Percentiles rank a stretch among this genome's conserved stretches.
phyloP scores from a whole-genome alignment of 30 jellyfish, hydroid and myxozoan genomes.

The Hydra vulgaris region DNA sequence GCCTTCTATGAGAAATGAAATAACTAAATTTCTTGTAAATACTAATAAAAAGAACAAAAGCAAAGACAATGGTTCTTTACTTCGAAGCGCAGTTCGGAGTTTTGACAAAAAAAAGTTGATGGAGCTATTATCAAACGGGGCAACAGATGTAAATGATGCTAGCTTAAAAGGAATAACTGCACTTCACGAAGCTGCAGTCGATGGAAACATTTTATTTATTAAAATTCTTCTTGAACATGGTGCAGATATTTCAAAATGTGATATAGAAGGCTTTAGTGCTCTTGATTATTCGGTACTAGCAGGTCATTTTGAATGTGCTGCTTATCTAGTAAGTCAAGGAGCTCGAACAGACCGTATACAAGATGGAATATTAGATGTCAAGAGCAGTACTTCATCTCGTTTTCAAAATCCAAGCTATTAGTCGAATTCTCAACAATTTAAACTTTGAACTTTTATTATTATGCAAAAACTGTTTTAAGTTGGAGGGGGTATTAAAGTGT shows the following conservation, averaged over 20 bases:
- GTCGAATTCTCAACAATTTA: neutral
- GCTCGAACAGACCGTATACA: conserved; percentile 42
- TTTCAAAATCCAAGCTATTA: neutral
- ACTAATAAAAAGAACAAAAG: neutral
- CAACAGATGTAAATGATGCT: conserved; percentile 38
- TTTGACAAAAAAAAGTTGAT: neutral
- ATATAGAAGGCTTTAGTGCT: conserved; percentile 30
- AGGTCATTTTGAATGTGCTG: conserved; percentile 76
- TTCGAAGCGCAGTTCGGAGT: neutral
- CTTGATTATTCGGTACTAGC: conserved; percentile 67
- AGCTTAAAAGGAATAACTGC: conserved; percentile 76
- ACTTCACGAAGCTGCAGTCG: conserved; percentile 65
- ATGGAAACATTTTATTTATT: conserved; percentile 40
- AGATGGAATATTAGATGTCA: conserved; percentile 36
- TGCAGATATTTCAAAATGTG: conserved; percentile 45
- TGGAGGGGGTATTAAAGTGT: no score
- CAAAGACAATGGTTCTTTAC: neutral
- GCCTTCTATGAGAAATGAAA: neutral
- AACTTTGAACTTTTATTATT: no score
- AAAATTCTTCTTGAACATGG: conserved; percentile 43
- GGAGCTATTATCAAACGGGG: neutral
- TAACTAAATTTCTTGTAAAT: neutral
- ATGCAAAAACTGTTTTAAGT: neutral
- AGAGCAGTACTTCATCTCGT: neutral
- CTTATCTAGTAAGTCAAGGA: conserved; percentile 46